A percentile compares a stretch with the other conserved stretches of the same genome.
These are phyloP conservation scores for Setophaga coronata DNA, from an alignment of 2,113 vertebrate genomes.

Conservation along the genomic window DNA sequence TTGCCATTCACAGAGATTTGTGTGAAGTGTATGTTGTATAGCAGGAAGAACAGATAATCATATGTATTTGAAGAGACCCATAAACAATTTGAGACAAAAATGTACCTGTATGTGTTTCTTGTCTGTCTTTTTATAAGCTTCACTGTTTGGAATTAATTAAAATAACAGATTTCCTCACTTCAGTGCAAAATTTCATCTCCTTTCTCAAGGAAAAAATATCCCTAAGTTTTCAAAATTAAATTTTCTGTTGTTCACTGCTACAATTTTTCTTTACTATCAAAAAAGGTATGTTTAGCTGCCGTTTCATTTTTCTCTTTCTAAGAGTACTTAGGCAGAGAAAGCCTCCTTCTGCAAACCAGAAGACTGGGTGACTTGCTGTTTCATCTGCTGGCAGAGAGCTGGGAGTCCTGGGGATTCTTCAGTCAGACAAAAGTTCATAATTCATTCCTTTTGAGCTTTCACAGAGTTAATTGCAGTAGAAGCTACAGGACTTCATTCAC, in stretches of 20 bases:
- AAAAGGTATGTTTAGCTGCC: not conserved
- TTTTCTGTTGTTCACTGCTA: not conserved
- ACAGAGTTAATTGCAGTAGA: not conserved
- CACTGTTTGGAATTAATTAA: not conserved
- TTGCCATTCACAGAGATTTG: not conserved
- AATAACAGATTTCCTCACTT: not conserved
- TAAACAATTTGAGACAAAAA: not conserved
- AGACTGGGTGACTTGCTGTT: not conserved
- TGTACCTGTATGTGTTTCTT: not conserved
- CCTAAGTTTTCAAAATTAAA: not conserved
- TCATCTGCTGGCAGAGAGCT: not conserved
- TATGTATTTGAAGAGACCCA: not conserved
- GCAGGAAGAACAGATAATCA: not conserved
- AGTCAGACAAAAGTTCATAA: not conserved
- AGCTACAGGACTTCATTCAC: not conserved
- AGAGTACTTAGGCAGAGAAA: not conserved
- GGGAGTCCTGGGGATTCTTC: not conserved
- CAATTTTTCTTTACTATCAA: not conserved
- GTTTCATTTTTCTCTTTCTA: not conserved
- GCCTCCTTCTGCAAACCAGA: not conserved
- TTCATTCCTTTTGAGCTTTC: not conserved
- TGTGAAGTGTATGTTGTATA: not conserved
- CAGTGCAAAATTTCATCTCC: not conserved
- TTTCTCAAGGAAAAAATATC: not conserved
- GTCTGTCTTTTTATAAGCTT: not conserved